phyloP scores from a whole-genome alignment of 37 sponge, comb jelly and placozoan genomes.

The Diacarnus erythraeanus region DNA sequence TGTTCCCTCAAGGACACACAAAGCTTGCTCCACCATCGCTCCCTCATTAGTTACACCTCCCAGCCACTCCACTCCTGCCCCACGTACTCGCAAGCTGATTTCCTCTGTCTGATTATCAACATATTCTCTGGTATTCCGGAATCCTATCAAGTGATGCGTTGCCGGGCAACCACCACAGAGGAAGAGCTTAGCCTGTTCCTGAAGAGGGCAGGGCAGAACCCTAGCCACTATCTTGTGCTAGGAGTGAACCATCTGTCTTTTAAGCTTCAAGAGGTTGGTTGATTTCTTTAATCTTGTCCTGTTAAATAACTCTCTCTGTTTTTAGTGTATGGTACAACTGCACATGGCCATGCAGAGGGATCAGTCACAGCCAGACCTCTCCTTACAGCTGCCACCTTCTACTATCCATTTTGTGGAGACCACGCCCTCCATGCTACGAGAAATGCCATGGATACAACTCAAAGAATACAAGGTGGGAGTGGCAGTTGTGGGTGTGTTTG shows the following conservation, averaged over 20 bases:
- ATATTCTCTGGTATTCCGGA: conserved; percentile 70
- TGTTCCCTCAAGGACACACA: background rate
- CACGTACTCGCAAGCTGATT: conserved; percentile 31
- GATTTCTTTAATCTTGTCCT: background rate
- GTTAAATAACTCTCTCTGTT: background rate
- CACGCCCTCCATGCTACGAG: conserved; percentile 67
- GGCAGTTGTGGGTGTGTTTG: background rate
- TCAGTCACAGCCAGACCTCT: background rate
- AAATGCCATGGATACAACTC: conserved; percentile 77
- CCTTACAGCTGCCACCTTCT: conserved; percentile 5
- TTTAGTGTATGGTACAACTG: conserved; percentile 55
- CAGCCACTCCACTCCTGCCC: conserved; percentile 50
- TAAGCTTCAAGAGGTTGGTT: conserved; percentile 73
- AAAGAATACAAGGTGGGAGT: conserved; percentile 71
- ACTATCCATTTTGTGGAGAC: conserved; percentile 81
- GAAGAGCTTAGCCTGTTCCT: conserved; percentile 74
- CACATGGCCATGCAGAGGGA: conserved; percentile 36
- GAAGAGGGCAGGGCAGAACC: conserved; percentile 33
- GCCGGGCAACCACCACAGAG: conserved; percentile 49
- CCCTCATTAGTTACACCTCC: conserved; percentile 1
- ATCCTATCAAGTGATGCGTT: conserved; percentile 69
- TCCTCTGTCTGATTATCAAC: conserved; percentile 56
- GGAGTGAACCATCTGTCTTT: conserved; percentile 66
- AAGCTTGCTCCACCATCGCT: background rate
- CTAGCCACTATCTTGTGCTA: conserved; percentile 52